Conservation (phyloP, 2,113 vertebrate genomes). For the Narcine bancroftii region DNA sequence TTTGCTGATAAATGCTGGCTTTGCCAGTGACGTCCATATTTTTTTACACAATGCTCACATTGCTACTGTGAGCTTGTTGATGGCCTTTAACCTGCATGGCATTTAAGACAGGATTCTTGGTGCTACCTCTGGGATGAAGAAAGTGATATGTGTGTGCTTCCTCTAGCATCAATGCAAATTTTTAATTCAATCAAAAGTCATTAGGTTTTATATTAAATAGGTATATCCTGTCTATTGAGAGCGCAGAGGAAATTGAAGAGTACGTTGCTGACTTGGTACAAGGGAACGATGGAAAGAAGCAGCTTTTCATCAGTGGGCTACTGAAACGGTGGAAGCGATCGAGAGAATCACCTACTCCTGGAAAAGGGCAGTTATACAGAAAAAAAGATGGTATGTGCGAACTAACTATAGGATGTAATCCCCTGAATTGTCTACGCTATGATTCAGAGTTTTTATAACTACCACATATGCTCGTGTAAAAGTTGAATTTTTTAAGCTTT, state of each 20-base stretch:
- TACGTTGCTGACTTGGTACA: conserved; percentile 84
- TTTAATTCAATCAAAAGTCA: background rate
- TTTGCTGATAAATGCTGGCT: too few species aligned
- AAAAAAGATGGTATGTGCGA: conserved; percentile 58
- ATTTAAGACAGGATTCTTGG: background rate
- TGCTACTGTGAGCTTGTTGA: background rate
- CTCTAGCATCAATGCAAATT: background rate
- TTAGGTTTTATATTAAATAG: conserved; percentile 48
- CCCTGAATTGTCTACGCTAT: accelerated
- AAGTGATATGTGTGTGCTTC: background rate
- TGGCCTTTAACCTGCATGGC: background rate
- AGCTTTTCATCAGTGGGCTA: conserved; percentile 75
- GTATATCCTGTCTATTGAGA: conserved; percentile 83
- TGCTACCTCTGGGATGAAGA: background rate
- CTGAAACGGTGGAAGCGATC: conserved; percentile 66
- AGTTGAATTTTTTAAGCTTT: too few species aligned
- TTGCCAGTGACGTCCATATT: too few species aligned
- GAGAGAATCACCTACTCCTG: conserved; percentile 46
- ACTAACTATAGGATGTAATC: conserved; percentile 26
- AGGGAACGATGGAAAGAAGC: conserved; percentile 73
- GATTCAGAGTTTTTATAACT: background rate
- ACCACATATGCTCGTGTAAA: too few species aligned
- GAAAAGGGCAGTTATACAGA: conserved; percentile 44
- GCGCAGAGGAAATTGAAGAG: conserved; percentile 78
- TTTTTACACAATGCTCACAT: background rate